Evolutionary conservation across 2,113 vertebrate genomes (phyloP).

Genomic region (Spea bombifrons): DNA sequence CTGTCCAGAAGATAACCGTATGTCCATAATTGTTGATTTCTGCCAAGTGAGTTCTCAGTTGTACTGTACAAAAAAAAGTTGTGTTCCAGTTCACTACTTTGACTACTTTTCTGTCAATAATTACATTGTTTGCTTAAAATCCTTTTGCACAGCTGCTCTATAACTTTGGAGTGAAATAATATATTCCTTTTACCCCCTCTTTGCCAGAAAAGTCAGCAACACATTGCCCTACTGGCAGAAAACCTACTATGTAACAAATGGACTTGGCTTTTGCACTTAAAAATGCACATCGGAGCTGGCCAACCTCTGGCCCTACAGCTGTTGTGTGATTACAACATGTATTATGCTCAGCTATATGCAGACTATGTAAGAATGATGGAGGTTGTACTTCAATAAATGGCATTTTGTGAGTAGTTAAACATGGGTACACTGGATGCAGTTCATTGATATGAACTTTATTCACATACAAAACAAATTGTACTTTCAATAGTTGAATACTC

Average conservation of each 20-base stretch:
- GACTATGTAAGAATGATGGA: no score
- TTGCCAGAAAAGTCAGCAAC: slow-evolving; percentile 14
- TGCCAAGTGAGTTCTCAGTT: slow-evolving; percentile 29
- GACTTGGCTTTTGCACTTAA: slow-evolving; percentile 6
- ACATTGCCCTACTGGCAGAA: slow-evolving; percentile 21
- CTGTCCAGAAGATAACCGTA: slow-evolving; percentile 31
- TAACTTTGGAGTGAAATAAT: slow-evolving; percentile 30
- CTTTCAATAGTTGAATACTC: no score
- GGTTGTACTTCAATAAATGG: no score
- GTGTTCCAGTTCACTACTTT: slow-evolving; percentile 10
- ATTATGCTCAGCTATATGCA: neutral
- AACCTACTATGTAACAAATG: slow-evolving; percentile 6
- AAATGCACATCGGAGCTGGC: neutral
- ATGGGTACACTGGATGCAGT: no score
- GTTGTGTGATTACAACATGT: neutral
- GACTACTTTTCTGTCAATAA: slow-evolving; percentile 37
- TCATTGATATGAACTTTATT: no score
- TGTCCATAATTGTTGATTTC: neutral
- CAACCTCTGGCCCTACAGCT: neutral
- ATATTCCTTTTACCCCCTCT: slow-evolving; percentile 24
- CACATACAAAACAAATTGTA: no score
- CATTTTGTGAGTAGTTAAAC: no score
- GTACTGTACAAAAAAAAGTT: slow-evolving; percentile 4
- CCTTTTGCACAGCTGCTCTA: slow-evolving; percentile 33
- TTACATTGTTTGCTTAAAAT: slow-evolving; percentile 34